Conservation (phyloP, 2,888 invertebrate species). For the Nomada fabriciana region DNA sequence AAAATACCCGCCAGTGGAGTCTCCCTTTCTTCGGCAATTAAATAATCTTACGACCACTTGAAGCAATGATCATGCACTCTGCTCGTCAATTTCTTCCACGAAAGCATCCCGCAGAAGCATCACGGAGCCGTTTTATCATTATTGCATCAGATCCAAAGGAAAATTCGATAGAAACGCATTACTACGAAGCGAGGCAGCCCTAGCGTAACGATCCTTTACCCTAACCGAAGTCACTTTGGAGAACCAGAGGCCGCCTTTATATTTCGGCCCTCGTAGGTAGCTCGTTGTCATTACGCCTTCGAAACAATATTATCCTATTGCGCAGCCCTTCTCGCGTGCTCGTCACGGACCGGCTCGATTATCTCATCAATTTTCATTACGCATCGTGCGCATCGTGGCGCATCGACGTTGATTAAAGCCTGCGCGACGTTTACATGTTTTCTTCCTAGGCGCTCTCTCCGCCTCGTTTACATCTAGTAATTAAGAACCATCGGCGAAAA, state of each 20-base stretch:
- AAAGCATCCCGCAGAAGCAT: neutral
- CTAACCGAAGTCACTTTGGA: constrained; percentile 50
- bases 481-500: constrained; percentile 73
- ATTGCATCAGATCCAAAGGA: constrained; percentile 35
- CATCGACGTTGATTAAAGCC: constrained; percentile 76
- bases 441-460: constrained; percentile 70
- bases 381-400: constrained; percentile 73
- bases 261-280: constrained; percentile 48
- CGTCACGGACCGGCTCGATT: constrained; percentile 68
- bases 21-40: neutral
- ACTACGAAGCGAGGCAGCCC: constrained; percentile 28
- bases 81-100: neutral
- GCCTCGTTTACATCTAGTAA: constrained; percentile 75
- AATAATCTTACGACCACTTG: constrained; percentile 6
- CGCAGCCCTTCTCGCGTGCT: constrained; percentile 49
- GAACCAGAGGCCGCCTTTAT: constrained; percentile 50
- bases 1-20: neutral
- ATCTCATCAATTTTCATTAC: constrained; percentile 84
- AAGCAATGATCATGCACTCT: neutral
- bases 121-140: constrained; percentile 11
- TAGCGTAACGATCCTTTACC: constrained; percentile 51
- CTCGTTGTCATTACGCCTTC: constrained; percentile 63
- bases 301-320: constrained; percentile 73
- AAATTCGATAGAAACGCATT: constrained; percentile 51
- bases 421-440: constrained; percentile 74